A percentile compares a stretch with the other conserved stretches of the same genome.
Evolutionary conservation across 1,140 invertebrate genomes (phyloP).

Genomic region (Streblospio benedicti): DNA sequence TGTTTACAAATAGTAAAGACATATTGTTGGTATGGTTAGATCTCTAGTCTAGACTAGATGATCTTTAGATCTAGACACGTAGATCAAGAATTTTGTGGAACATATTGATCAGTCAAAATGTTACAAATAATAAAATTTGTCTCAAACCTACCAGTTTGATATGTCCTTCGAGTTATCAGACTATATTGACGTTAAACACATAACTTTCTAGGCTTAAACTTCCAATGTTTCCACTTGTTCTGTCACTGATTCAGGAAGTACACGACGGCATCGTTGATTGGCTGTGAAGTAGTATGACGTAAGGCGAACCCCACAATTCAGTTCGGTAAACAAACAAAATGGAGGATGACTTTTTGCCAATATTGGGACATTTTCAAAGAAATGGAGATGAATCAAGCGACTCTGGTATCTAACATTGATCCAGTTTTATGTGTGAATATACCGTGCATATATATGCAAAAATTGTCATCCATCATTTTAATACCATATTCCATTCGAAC

Average conservation of each 20-base stretch:
- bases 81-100: too few species aligned
- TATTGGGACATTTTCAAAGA: constrained; percentile 11
- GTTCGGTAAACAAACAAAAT: constrained; percentile 13
- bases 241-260: constrained; percentile 7
- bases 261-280: constrained; percentile 21
- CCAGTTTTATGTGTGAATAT: too few species aligned
- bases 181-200: not conserved
- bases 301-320: not conserved
- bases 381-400: constrained; percentile 12
- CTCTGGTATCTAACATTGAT: too few species aligned
- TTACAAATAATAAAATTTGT: not conserved
- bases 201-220: not conserved
- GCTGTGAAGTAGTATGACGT: constrained; percentile 13
- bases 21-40: too few species aligned
- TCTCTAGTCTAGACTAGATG: too few species aligned
- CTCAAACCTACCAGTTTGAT: not conserved
- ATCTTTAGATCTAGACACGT: too few species aligned
- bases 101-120: not conserved
- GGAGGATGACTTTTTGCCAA: constrained; percentile 22
- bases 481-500: too few species aligned
- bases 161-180: not conserved
- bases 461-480: too few species aligned
- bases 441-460: too few species aligned
- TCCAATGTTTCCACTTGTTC: not conserved
- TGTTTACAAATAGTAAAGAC: too few species aligned